Evolutionary conservation across 1,140 invertebrate species (phyloP), one percentile per base, ranked within the genome.

Genomic region (Hestina assimilis): DNA sequence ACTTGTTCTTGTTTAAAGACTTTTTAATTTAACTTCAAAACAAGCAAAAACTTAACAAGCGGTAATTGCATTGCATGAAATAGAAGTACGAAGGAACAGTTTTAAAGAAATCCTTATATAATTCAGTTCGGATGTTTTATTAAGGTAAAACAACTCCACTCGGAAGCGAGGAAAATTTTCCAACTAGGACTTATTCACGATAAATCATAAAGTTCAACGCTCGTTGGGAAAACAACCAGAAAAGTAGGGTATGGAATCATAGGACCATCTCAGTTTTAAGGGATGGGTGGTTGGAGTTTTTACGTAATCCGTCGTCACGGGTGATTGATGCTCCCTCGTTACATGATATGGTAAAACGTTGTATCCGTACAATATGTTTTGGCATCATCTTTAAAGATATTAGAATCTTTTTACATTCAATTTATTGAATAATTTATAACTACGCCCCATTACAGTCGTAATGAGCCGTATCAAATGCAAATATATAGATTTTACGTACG

Each of bases 291-390:
- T 52, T 53, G 29, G 17, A 55, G 55, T 40, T 53, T 57, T 56
- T 66, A 66, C 59, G 55, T 66, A 69, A 69, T 72, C 71, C 72
- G 68, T 73, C 66, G 59, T 62, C 55, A 45, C 29, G 47, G 47
- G 59, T 72, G 71, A 76, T 72, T 63, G 71, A 74, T 74, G 61
- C 45, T 29, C 40, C 56, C 54, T 57, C 61, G 57, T 69, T 63
- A 56, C 60, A 63, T 63, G 66, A 66, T 57, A 63, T 50, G 66
- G 56, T 58, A 55, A 69, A 65, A 65, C 62, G 61, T 63, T 65
- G 50, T 54, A 23, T 47, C 23, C 53, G 28, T 17, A 33, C 48
- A 59, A 59, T 54, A 54, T 61, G 45, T 46, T 55, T 35, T 43
- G 20, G 26, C 11, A 57, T 21, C 8, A 43, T 43, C 19, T 29